Evolutionary conservation across 2,888 invertebrate species (phyloP), one percentile per base, ranked within the genome.

Genomic region (Anarsia innoxiella): DNA sequence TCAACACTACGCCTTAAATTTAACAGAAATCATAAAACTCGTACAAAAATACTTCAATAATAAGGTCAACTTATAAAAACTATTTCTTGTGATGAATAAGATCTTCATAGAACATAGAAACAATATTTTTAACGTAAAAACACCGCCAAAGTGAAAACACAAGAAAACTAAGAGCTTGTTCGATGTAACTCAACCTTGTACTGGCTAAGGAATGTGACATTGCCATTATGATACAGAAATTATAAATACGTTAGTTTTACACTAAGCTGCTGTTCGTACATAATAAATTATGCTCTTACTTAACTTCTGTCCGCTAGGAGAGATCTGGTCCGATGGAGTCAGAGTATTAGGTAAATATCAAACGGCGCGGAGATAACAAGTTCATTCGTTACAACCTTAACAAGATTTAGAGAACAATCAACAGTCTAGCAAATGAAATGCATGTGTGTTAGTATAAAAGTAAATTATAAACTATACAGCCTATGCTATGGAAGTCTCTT

Each of bases 161-260:
- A 35, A 12, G 29, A 25, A 39, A 41, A 2, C 8, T 41, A 49
- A 56, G 59, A 48, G 48, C 57, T 82, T 78, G 79, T 76, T 80
- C 78, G 64, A 67, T 58, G 60, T 54, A 64, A 61, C 59, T 59
- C 56, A 56, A 58, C 51, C 57, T 68, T 67, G 65, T 67, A 71
- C 66, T 61, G 37, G 37, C 45, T 44, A 52, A 65, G 70, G 70
- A 74, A 75, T 72, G 69, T 73, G 44, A 57, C 46, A 51, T 54
- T 46, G 55, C 62, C 69, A 80, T 80, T 70, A 79, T 74, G 83
- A 74, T 82, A 83, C 83, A 83, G 83, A 83, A 83, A 83, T 83
- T 80, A 83, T 82, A 82, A 83, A 83, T 72, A 78, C 58, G 52
- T 49, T 59, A 58, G 53, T 58, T 42, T 51, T 51, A 53, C 46